These are phyloP conservation scores for Aramus guarauna DNA, from an alignment of 2,113 vertebrate species.

Conservation along the genomic window DNA sequence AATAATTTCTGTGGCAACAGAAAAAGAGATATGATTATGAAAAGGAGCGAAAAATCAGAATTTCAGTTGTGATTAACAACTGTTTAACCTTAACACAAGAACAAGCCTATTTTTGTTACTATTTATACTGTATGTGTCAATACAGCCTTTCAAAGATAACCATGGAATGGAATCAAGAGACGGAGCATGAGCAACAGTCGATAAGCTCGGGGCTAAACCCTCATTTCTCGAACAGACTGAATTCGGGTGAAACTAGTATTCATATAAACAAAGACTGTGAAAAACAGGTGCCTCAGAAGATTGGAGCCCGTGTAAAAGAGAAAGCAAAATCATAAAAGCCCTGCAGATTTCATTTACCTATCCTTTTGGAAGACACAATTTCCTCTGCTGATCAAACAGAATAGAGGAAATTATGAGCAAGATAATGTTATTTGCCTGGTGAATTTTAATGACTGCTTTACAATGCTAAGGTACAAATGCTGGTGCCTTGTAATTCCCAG, in stretches of 20 bases:
- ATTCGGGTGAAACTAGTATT: neutral
- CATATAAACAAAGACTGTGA: neutral
- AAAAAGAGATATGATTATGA: neutral
- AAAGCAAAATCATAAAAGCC: neutral
- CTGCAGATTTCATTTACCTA: neutral
- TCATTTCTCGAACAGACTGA: neutral
- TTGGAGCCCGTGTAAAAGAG: neutral
- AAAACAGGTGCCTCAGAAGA: neutral
- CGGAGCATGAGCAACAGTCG: neutral
- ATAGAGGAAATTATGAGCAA: neutral
- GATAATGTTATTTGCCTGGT: neutral
- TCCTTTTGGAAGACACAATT: neutral
- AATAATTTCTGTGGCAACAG: conserved; percentile 20
- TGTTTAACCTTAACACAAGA: neutral
- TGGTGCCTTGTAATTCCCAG: neutral
- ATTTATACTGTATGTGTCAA: neutral
- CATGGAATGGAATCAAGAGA: neutral
- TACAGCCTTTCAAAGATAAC: neutral
- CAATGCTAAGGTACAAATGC: neutral
- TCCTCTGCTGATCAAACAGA: neutral
- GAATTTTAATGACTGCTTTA: neutral
- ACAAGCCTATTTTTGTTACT: neutral
- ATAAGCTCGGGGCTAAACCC: neutral
- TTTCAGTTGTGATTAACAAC: neutral
- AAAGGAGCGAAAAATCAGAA: neutral